Conservation (phyloP, 2,797 vertebrate genomes). For the Falco biarmicus region DNA sequence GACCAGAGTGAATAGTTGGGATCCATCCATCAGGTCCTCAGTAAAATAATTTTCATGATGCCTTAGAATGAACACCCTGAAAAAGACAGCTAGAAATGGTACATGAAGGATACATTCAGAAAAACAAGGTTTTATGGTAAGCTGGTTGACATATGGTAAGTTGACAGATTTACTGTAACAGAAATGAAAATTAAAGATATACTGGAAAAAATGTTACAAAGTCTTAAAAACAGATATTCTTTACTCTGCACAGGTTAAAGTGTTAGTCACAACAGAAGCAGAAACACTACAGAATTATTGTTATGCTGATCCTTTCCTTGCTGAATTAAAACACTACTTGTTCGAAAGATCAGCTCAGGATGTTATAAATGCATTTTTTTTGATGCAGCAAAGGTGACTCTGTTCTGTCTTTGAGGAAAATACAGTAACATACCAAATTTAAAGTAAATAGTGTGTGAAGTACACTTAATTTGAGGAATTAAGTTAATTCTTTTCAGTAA, state of each 20-base stretch:
- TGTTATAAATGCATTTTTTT: not conserved
- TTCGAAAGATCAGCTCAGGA: not conserved
- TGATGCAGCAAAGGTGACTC: not conserved
- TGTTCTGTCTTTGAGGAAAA: conserved; percentile 1
- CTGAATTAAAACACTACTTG: not conserved
- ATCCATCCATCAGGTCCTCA: not conserved
- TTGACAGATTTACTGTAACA: not conserved
- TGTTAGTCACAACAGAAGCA: not conserved
- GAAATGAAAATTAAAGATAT: not conserved
- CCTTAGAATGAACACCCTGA: not conserved
- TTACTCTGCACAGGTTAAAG: not conserved
- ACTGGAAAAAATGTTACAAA: not conserved
- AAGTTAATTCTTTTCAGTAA: not conserved
- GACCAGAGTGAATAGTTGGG: not conserved
- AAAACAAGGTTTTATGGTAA: not conserved
- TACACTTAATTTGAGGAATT: conserved; percentile 35
- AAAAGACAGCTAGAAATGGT: not conserved
- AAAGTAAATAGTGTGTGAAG: conserved; percentile 43
- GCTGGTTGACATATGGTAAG: not conserved
- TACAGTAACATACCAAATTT: not conserved
- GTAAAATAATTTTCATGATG: not conserved
- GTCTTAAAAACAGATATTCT: not conserved
- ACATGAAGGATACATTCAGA: not conserved
- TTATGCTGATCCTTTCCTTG: not conserved
- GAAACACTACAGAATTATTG: not conserved